Percentiles rank a stretch among this genome's conserved stretches.
Evolutionary conservation across 1,140 invertebrate species (phyloP).

Genomic region (Aphaenogaster ashmeadi): DNA sequence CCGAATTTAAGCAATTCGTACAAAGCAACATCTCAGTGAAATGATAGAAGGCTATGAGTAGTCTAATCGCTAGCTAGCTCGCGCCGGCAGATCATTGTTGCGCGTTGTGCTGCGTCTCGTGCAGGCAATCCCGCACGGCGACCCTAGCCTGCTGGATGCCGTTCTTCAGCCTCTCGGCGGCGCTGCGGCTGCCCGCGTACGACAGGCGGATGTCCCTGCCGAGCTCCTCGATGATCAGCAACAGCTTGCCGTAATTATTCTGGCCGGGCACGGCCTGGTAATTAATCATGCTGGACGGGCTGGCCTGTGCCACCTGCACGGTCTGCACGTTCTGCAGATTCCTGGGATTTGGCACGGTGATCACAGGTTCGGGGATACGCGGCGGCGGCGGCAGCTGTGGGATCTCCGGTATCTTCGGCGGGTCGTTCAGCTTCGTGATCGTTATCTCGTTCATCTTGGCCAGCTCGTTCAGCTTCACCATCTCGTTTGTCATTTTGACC

Average conservation of each 20-base stretch:
- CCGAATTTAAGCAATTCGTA: conserved; percentile 51
- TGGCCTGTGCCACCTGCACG: conserved; percentile 84
- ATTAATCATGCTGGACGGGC: conserved; percentile 84
- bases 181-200: conserved; percentile 93
- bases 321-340: conserved; percentile 85
- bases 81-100: conserved; percentile 87
- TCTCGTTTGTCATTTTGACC: conserved; percentile 84
- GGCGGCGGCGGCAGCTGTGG: conserved; percentile 68
- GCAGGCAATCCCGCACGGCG: conserved; percentile 93
- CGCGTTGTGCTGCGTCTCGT: conserved; percentile 93
- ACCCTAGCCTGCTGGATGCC: conserved; percentile 94
- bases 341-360: conserved; percentile 86
- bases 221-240: conserved; percentile 95
- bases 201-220: conserved; percentile 94
- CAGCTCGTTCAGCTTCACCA: conserved; percentile 85
- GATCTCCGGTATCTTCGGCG: conserved; percentile 82
- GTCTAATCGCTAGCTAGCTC: conserved; percentile 75
- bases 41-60: conserved; percentile 78
- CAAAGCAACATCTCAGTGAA: conserved; percentile 76
- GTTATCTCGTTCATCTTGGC: conserved; percentile 86
- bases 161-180: conserved; percentile 92
- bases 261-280: conserved; percentile 85
- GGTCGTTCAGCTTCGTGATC: conserved; percentile 86
- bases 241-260: conserved; percentile 92
- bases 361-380: conserved; percentile 86